phyloP scores from a whole-genome alignment of 2,113 vertebrate genomes.

The Rhynchomys soricoides region DNA sequence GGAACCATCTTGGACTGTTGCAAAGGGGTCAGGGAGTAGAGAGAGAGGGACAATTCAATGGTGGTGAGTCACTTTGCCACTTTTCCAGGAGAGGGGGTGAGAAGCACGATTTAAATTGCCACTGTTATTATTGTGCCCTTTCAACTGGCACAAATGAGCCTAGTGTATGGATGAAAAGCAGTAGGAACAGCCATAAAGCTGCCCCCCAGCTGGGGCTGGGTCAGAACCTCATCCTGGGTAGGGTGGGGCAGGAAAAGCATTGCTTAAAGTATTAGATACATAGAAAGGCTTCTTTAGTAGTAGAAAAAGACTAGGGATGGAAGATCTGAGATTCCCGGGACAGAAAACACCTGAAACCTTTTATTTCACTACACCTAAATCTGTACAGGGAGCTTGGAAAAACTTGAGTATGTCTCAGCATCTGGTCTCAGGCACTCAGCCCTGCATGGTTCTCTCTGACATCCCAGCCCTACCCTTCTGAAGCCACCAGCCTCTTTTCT shows the following conservation, averaged over 20 bases:
- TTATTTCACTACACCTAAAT: not conserved
- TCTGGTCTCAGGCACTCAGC: not conserved
- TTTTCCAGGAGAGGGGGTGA: constrained; percentile 63
- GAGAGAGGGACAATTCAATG: constrained; percentile 62
- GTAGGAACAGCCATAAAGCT: constrained; percentile 73
- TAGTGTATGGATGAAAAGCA: constrained; percentile 56
- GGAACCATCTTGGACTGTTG: constrained; percentile 54
- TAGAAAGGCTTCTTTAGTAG: constrained; percentile 36
- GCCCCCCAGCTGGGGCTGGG: constrained; percentile 63
- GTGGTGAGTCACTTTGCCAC: constrained; percentile 75
- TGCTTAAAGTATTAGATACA: constrained; percentile 46
- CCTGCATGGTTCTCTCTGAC: not conserved
- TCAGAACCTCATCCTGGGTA: constrained; percentile 62
- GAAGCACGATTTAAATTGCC: constrained; percentile 78
- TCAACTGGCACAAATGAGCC: constrained; percentile 77
- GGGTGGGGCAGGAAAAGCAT: constrained; percentile 45
- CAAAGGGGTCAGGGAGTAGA: constrained; percentile 63
- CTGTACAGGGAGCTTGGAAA: not conserved
- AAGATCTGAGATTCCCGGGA: not conserved
- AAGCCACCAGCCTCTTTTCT: not conserved
- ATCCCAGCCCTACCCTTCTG: not conserved
- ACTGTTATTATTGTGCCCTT: constrained; percentile 77
- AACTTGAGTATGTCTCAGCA: constrained; percentile 34
- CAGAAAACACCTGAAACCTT: not conserved
- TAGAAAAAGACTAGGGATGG: not conserved